These are phyloP conservation scores for Rhabdomys dilectus DNA, from an alignment of 2,113 vertebrate genomes.

Conservation along the genomic window DNA sequence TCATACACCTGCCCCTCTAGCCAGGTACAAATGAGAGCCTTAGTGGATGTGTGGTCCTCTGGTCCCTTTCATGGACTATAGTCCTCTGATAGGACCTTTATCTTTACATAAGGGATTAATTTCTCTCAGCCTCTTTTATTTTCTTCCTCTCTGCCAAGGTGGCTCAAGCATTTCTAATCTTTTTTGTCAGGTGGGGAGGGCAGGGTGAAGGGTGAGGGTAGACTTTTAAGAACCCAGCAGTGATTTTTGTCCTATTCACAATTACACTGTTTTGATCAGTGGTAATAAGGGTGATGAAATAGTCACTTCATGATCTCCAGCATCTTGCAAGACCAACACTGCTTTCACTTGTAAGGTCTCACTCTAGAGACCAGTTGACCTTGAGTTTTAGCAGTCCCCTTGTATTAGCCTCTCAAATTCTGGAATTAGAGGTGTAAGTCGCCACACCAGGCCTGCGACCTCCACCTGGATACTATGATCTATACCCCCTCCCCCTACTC, in stretches of 20 bases:
- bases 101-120: neutral
- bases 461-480: neutral
- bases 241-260: neutral
- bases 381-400: neutral
- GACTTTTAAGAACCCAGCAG: neutral
- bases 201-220: neutral
- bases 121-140: neutral
- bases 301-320: neutral
- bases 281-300: no score
- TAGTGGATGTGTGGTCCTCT: neutral
- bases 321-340: neutral
- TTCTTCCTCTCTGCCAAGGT: neutral
- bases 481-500: accelerated
- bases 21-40: no score
- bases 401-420: neutral
- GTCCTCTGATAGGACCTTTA: neutral
- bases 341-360: neutral
- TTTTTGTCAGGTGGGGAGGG: neutral
- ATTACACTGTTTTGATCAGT: neutral
- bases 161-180: neutral
- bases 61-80: neutral
- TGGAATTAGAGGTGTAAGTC: neutral
- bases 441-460: neutral
- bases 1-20: no score
- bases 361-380: neutral